Percentiles rank a stretch among this genome's conserved stretches.
phyloP scores from a whole-genome alignment of 2,797 vertebrate species.

The Podargus strigoides region DNA sequence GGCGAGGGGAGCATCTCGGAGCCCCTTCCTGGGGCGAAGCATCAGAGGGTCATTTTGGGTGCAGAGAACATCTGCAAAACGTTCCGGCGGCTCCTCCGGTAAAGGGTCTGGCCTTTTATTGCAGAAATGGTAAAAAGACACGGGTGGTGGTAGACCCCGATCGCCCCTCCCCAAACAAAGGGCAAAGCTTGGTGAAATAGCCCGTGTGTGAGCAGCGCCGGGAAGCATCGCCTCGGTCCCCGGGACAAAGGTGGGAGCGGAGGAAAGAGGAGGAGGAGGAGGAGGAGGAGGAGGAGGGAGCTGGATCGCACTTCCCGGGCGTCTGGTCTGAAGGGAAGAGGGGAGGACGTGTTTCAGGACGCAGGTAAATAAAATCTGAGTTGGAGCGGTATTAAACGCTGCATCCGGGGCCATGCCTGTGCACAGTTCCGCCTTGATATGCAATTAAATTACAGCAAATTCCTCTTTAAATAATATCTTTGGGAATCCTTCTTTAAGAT shows the following conservation, averaged over 20 bases:
- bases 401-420: conserved; percentile 36
- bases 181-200: conserved; percentile 55
- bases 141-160: conserved; percentile 35
- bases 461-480: conserved; percentile 71
- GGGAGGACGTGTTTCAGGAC: conserved; percentile 72
- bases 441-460: conserved; percentile 76
- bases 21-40: neutral
- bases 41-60: conserved; percentile 41
- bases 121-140: conserved; percentile 58
- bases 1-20: conserved; percentile 12
- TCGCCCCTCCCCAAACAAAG: conserved; percentile 53
- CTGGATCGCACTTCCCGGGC: conserved; percentile 76
- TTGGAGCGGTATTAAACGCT: conserved; percentile 65
- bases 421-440: conserved; percentile 57
- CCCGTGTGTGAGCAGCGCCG: neutral
- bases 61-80: conserved; percentile 65
- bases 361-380: conserved; percentile 77
- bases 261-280: conserved; percentile 68
- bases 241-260: neutral
- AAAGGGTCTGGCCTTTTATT: conserved; percentile 58
- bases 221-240: conserved; percentile 43
- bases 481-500: conserved; percentile 69
- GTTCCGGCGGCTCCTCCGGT: conserved; percentile 44
- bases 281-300: conserved; percentile 74
- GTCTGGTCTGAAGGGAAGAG: conserved; percentile 76